Evolutionary conservation across 2,888 invertebrate genomes (phyloP).

Genomic region (Dastarcus helophoroides): DNA sequence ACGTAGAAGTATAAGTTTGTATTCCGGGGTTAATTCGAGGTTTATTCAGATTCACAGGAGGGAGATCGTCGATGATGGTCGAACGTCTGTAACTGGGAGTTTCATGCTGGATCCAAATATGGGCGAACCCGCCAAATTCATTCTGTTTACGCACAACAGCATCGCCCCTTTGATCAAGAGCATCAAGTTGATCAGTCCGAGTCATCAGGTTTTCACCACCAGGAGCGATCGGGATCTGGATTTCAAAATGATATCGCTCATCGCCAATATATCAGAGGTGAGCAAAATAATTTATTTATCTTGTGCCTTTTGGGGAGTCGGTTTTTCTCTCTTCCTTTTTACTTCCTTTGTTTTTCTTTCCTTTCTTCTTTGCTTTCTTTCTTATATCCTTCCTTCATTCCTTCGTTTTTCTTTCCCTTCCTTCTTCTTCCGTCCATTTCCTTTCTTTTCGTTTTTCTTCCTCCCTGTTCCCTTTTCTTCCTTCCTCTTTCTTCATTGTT

Average conservation of each 20-base stretch:
- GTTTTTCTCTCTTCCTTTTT: too few relatives aligned
- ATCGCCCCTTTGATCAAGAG: conserved; percentile 42
- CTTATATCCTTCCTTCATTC: too few relatives aligned
- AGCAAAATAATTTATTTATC: conserved; percentile 8
- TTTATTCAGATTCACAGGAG: conserved; percentile 39
- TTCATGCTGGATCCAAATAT: conserved; percentile 44
- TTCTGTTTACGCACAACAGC: conserved; percentile 41
- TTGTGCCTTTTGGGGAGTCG: neutral
- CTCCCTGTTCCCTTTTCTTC: too few relatives aligned
- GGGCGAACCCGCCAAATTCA: conserved; percentile 41
- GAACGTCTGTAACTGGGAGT: conserved; percentile 40
- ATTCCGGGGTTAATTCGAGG: too few relatives aligned
- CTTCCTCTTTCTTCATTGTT: too few relatives aligned
- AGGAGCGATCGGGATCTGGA: conserved; percentile 40
- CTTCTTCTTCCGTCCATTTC: too few relatives aligned
- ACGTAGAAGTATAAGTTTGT: too few relatives aligned
- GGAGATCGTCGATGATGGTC: conserved; percentile 40
- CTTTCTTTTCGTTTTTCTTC: too few relatives aligned
- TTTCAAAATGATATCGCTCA: conserved; percentile 41
- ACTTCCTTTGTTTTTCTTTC: too few relatives aligned
- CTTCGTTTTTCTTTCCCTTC: too few relatives aligned
- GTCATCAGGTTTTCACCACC: conserved; percentile 36
- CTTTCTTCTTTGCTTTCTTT: too few relatives aligned
- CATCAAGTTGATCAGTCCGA: conserved; percentile 40
- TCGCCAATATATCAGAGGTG: conserved; percentile 42